phyloP scores from a whole-genome alignment of 2,797 vertebrate genomes.

The Thamnophis elegans region DNA sequence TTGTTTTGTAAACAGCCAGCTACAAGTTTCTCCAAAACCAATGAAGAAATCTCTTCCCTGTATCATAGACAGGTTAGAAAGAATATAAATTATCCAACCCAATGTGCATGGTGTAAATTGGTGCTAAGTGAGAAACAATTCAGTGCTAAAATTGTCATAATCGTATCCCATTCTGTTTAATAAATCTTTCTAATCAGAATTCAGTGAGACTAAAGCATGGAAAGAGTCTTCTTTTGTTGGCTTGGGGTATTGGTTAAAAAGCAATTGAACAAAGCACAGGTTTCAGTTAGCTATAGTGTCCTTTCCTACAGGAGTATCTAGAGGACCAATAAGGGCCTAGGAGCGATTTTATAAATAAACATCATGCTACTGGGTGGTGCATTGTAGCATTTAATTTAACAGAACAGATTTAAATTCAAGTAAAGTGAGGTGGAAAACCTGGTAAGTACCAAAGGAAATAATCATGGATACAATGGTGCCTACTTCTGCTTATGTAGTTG shows the following conservation, averaged over 20 bases:
- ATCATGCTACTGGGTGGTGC: background rate
- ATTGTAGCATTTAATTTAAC: background rate
- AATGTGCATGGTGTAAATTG: background rate
- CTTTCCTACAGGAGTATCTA: background rate
- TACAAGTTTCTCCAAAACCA: background rate
- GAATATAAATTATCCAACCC: background rate
- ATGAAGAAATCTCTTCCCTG: background rate
- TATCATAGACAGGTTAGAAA: background rate
- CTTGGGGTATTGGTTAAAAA: background rate
- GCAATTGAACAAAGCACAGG: background rate
- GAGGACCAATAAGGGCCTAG: background rate
- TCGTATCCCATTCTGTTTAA: background rate
- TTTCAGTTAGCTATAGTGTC: background rate
- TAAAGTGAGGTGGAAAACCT: background rate
- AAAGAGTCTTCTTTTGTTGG: background rate
- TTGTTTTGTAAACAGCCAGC: background rate
- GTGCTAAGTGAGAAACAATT: background rate
- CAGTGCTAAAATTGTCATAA: background rate
- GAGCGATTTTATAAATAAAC: background rate
- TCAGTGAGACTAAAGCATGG: background rate
- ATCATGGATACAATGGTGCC: background rate
- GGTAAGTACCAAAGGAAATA: background rate
- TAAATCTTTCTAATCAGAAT: background rate
- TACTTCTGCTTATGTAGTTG: constrained; percentile 10
- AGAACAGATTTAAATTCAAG: background rate